Evolutionary conservation across 35 echinoderm and acorn worm species (phyloP).

Genomic region (Hemicentrotus pulcherrimus): DNA sequence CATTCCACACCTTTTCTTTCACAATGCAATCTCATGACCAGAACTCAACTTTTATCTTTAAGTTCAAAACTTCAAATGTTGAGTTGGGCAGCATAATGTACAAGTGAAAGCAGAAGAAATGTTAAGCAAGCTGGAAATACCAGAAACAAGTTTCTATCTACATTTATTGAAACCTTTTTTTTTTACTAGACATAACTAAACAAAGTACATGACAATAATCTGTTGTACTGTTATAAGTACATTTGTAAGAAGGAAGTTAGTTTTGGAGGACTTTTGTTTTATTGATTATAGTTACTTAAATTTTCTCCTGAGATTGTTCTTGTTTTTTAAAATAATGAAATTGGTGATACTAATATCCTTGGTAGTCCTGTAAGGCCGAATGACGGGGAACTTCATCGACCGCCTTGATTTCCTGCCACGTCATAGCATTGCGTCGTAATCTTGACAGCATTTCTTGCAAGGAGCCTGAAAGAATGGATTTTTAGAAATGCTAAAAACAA

Average conservation of each 20-base stretch:
- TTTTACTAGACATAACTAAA: too few relatives aligned
- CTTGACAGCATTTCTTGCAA: not conserved
- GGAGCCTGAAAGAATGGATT: not conserved
- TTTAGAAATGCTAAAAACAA: not conserved
- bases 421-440: not conserved
- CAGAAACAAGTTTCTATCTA: too few relatives aligned
- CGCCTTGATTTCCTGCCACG: not conserved
- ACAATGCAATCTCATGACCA: too few relatives aligned
- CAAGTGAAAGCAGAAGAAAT: too few relatives aligned
- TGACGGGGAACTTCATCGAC: not conserved
- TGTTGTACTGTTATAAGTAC: not conserved
- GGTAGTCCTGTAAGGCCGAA: not conserved
- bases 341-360: not conserved
- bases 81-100: too few relatives aligned
- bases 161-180: too few relatives aligned
- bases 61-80: too few relatives aligned
- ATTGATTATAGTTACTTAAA: not conserved
- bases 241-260: not conserved
- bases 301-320: not conserved
- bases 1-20: too few relatives aligned
- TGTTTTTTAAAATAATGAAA: not conserved
- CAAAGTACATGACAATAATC: too few relatives aligned
- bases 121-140: too few relatives aligned
- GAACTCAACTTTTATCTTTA: too few relatives aligned
- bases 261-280: not conserved